Conservation (phyloP, 2,888 invertebrate species). For the Thecocarcelia acutangulata region DNA sequence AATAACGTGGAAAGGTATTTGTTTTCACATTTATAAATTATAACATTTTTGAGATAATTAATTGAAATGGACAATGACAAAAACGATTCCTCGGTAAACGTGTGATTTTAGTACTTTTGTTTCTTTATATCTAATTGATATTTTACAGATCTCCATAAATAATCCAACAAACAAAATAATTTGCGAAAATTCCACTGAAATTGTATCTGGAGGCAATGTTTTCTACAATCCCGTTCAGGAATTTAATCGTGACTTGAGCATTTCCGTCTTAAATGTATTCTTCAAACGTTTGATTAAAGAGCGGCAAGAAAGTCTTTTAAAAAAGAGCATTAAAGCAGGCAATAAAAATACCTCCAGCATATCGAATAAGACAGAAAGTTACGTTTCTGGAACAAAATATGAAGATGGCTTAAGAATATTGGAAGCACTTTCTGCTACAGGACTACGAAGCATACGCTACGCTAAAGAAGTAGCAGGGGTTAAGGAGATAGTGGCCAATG, state of each 20-base stretch:
- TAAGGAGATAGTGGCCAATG: constrained; percentile 93
- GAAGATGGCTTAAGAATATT: constrained; percentile 84
- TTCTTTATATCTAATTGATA: not conserved
- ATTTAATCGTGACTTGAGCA: constrained; percentile 97
- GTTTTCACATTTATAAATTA: constrained; percentile 8
- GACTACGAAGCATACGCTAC: constrained; percentile 96
- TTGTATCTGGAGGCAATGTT: constrained; percentile 89
- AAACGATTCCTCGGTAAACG: constrained; percentile 45
- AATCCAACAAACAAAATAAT: constrained; percentile 73
- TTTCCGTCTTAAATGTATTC: constrained; percentile 88
- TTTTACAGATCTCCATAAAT: constrained; percentile 30
- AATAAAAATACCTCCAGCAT: not conserved
- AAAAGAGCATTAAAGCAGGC: constrained; percentile 19
- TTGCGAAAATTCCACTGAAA: constrained; percentile 89
- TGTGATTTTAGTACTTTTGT: not conserved
- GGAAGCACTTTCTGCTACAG: constrained; percentile 97
- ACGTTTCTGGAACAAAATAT: constrained; percentile 74
- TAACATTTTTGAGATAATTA: too few relatives aligned
- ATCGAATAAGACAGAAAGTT: constrained; percentile 45
- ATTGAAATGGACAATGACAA: constrained; percentile 47
- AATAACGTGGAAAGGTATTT: constrained; percentile 48
- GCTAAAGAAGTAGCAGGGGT: constrained; percentile 95
- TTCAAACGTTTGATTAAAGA: constrained; percentile 82
- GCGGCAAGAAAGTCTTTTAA: constrained; percentile 68
- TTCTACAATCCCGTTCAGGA: constrained; percentile 99